These are phyloP conservation scores for Sebastes iracundus DNA, from an alignment of 2,797 vertebrate genomes.

Conservation along the genomic window DNA sequence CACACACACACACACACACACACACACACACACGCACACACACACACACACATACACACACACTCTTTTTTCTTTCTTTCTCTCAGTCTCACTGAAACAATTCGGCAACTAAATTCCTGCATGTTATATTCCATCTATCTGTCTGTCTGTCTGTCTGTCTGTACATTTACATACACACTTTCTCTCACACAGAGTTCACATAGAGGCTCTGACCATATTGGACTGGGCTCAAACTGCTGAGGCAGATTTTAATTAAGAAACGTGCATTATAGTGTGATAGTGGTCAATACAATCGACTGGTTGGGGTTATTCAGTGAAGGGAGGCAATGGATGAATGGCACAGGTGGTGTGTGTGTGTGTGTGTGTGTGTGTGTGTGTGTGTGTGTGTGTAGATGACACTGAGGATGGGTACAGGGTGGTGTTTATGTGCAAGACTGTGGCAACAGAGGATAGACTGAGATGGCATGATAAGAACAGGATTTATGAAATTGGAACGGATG, in stretches of 20 bases:
- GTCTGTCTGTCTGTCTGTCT: background rate
- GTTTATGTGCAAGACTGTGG: slow-evolving; percentile 5
- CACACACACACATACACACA: background rate
- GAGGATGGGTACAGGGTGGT: background rate
- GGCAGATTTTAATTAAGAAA: slow-evolving; percentile 75
- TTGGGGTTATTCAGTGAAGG: slow-evolving; percentile 39
- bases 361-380: background rate
- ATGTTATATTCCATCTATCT: background rate
- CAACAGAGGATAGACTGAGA: slow-evolving; percentile 8
- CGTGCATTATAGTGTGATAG: slow-evolving; percentile 50
- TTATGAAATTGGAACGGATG: slow-evolving; percentile 35
- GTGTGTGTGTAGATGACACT: background rate
- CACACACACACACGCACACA: background rate
- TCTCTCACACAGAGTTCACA: background rate
- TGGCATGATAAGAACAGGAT: slow-evolving; percentile 39
- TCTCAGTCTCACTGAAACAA: background rate
- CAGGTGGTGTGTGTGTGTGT: background rate
- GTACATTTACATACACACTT: background rate
- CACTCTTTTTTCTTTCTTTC: background rate
- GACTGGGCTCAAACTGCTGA: slow-evolving; percentile 60
- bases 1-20: background rate
- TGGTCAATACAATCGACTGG: slow-evolving; percentile 63
- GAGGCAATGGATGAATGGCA: slow-evolving; percentile 33
- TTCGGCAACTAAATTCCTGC: background rate
- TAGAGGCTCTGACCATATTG: slow-evolving; percentile 14